Conservation (phyloP, 2,888 invertebrate species). For the Pachliopta kotzebuea region DNA sequence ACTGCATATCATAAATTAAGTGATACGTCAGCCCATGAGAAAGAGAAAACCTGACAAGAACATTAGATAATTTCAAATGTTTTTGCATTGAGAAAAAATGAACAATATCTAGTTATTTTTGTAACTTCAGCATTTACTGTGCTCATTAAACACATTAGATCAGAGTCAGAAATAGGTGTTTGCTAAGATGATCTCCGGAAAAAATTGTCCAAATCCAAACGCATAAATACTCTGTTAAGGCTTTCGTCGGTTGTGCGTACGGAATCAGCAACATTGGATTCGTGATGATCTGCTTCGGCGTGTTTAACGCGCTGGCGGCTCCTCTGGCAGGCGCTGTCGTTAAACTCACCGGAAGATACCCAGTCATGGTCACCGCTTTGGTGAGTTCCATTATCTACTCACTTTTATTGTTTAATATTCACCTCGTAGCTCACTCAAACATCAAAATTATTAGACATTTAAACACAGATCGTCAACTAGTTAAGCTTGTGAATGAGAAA, state of each 20-base stretch:
- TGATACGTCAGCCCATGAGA: too few species aligned
- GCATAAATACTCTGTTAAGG: constrained; percentile 71
- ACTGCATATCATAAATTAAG: too few species aligned
- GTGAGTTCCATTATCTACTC: constrained; percentile 41
- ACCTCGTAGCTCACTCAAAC: too few species aligned
- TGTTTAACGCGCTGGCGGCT: constrained; percentile 93
- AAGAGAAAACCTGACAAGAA: too few species aligned
- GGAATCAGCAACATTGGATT: constrained; percentile 95
- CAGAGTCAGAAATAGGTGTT: too few species aligned
- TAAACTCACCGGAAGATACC: constrained; percentile 88
- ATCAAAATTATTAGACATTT: too few species aligned
- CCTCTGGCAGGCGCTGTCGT: constrained; percentile 89
- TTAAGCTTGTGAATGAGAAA: too few species aligned
- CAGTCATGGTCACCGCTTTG: constrained; percentile 88
- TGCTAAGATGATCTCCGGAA: too few species aligned
- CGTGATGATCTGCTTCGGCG: constrained; percentile 96
- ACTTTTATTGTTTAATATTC: neutral
- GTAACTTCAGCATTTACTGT: neutral
- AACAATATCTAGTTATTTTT: neutral
- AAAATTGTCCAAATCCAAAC: too few species aligned
- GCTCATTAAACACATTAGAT: too few species aligned
- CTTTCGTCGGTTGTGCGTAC: constrained; percentile 92
- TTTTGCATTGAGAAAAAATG: neutral
- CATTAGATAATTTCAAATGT: neutral
- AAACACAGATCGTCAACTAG: too few species aligned